phyloP scores from a whole-genome alignment of 2,113 vertebrate species.

The Bufo gargarizans region DNA sequence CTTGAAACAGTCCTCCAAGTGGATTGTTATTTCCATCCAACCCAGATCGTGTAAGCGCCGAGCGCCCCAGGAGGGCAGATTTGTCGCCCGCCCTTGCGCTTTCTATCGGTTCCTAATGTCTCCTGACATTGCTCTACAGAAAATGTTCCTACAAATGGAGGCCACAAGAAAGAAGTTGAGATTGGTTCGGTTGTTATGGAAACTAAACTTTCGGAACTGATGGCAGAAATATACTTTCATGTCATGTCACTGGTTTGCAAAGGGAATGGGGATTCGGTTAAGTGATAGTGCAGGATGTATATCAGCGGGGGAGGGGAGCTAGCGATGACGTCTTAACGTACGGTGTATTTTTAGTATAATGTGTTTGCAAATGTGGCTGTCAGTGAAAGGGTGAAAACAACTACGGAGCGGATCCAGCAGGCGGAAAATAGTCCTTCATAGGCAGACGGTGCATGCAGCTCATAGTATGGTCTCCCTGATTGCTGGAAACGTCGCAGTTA shows the following conservation, averaged over 20 bases:
- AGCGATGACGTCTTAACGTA: neutral
- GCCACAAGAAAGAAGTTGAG: constrained; percentile 54
- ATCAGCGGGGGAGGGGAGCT: constrained; percentile 32
- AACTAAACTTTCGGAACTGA: constrained; percentile 59
- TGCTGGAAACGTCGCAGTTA: neutral
- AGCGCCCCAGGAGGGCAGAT: neutral
- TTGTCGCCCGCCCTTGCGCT: neutral
- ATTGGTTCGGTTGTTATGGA: constrained; percentile 60
- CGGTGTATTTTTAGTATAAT: constrained; percentile 39
- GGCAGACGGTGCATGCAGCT: neutral
- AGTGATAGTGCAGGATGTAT: constrained; percentile 11
- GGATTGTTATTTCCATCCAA: neutral
- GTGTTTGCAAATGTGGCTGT: neutral
- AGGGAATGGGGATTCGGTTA: constrained; percentile 14
- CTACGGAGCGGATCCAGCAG: neutral
- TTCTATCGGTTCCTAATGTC: neutral
- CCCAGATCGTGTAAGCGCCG: neutral
- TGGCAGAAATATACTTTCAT: constrained; percentile 41
- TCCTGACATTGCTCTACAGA: constrained; percentile 50
- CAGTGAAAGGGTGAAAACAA: neutral
- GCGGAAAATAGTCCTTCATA: neutral
- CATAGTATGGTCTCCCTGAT: neutral
- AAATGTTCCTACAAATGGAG: constrained; percentile 56
- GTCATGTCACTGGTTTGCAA: constrained; percentile 40
- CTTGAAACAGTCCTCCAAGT: neutral